Conservation (phyloP, 1,140 invertebrate genomes). For the Cydia strobilella region DNA sequence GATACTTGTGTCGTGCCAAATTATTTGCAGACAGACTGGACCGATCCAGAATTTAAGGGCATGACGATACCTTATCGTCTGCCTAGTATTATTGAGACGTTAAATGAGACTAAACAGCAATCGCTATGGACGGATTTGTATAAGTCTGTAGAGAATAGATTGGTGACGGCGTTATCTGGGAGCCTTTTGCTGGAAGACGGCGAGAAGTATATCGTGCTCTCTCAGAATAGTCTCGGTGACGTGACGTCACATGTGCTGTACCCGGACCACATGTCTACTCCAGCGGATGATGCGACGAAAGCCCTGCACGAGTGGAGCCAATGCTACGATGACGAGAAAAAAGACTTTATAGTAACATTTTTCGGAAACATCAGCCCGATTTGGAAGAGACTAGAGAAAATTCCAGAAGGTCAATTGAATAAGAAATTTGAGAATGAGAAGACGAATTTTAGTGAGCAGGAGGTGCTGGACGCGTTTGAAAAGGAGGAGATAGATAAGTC, state of each 20-base stretch:
- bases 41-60: constrained; percentile 43
- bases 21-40: constrained; percentile 47
- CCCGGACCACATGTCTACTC: constrained; percentile 58
- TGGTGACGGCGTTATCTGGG: constrained; percentile 56
- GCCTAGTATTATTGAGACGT: constrained; percentile 55
- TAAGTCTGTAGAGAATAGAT: constrained; percentile 55
- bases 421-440: constrained; percentile 36
- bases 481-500: constrained; percentile 59
- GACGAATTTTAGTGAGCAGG: constrained; percentile 51
- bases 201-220: constrained; percentile 58
- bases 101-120: constrained; percentile 54
- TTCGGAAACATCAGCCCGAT: constrained; percentile 52
- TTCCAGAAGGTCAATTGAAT: constrained; percentile 52
- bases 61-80: constrained; percentile 63
- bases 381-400: constrained; percentile 56
- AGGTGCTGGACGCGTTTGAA: constrained; percentile 56
- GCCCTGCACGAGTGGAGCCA: constrained; percentile 60
- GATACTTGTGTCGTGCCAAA: constrained; percentile 66
- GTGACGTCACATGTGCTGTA: constrained; percentile 62
- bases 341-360: constrained; percentile 55
- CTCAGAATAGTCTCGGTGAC: constrained; percentile 68
- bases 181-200: constrained; percentile 48
- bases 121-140: constrained; percentile 57
- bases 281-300: constrained; percentile 56
- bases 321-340: constrained; percentile 45